Conservation (phyloP, 2,113 vertebrate genomes). For the Burhinus oedicnemus region DNA sequence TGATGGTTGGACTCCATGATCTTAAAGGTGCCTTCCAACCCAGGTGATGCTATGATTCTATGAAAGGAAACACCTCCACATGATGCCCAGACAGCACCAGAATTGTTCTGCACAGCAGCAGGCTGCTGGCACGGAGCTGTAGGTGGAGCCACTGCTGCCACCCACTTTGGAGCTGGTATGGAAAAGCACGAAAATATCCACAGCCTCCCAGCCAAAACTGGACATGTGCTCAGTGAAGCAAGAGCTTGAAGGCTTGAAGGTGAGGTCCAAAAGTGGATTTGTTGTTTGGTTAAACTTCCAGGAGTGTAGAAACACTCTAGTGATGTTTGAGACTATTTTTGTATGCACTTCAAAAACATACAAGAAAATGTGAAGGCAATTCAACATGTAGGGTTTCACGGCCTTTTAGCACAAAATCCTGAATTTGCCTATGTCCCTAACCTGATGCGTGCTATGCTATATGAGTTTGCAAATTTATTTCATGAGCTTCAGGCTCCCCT, state of each 20-base stretch:
- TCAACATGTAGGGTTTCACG: neutral
- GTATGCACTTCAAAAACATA: rapidly evolving
- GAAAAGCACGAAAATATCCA: neutral
- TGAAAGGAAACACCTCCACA: neutral
- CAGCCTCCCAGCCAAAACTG: rapidly evolving
- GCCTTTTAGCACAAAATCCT: neutral
- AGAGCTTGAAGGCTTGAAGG: neutral
- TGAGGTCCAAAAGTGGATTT: neutral
- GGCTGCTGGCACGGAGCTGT: neutral
- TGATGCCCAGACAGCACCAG: neutral
- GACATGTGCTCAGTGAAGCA: rapidly evolving
- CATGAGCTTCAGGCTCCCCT: neutral
- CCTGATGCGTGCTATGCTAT: neutral
- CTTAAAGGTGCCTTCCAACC: neutral
- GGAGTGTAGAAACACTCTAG: neutral
- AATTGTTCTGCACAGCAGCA: neutral
- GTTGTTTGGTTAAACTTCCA: neutral
- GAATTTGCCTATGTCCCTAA: neutral
- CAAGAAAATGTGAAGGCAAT: neutral
- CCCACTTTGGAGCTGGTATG: neutral
- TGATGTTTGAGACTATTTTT: neutral
- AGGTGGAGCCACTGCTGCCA: neutral
- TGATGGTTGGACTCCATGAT: neutral
- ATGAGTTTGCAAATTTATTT: neutral
- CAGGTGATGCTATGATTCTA: neutral